Conservation (phyloP, 2,797 vertebrate genomes). For the Lophotriccus pileatus region DNA sequence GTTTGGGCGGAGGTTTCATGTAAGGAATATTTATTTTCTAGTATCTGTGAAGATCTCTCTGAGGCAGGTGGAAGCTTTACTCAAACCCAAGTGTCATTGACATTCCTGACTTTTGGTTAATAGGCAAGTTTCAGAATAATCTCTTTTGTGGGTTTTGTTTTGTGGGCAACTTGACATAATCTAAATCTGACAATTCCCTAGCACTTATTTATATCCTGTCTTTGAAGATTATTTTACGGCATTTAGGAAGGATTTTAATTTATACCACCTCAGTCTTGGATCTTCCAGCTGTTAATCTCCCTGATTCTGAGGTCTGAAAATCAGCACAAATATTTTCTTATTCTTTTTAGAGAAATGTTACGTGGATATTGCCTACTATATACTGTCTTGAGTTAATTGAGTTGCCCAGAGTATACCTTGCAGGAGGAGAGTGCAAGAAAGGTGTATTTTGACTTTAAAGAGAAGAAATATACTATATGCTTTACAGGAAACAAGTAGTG, state of each 20-base stretch:
- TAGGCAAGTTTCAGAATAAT: background rate
- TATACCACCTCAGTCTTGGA: background rate
- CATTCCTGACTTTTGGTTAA: background rate
- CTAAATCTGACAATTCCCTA: background rate
- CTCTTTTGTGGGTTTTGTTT: background rate
- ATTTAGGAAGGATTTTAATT: background rate
- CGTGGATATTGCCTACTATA: background rate
- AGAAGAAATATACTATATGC: background rate
- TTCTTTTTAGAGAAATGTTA: background rate
- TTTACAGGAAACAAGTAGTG: background rate
- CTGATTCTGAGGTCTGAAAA: background rate
- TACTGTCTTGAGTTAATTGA: background rate
- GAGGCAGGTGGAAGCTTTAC: background rate
- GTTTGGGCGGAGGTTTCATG: background rate
- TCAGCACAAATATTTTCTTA: background rate
- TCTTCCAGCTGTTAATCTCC: background rate
- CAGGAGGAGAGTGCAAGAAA: background rate
- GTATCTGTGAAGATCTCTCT: background rate
- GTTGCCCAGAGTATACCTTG: background rate
- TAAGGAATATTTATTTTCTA: background rate
- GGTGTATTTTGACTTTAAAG: background rate
- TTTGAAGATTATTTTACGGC: background rate
- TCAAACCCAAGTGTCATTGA: accelerated
- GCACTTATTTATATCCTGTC: background rate
- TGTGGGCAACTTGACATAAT: background rate